Base-by-base conservation (phyloP, 2,797 vertebrate genomes). In the Serranus cabrilla region DNA sequence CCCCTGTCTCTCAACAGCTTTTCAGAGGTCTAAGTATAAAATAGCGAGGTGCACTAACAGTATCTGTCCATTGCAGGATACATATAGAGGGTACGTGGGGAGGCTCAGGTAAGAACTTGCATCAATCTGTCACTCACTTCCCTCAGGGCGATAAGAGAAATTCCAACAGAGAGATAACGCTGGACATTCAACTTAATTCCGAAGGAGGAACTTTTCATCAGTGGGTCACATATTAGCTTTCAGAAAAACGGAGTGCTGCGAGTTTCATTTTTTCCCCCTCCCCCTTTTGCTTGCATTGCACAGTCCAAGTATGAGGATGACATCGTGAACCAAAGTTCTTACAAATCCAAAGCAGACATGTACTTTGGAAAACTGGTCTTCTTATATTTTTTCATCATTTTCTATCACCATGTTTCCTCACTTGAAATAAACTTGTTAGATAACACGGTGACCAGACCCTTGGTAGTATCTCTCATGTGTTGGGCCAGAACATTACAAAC, bases 1-100 rank as follows among this genome's bases (percentile, higher is more conserved):
- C 91, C 83, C 87, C 85, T 62, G 82, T 97, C 97, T 95, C 91
- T 98, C 97, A 97, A 93, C 96, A 95, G 96, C 96, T 94, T 94
- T 96, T 96, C 94, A 96, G 94, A 90, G 89, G 84, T 82, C 95
- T 95, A 95, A 94, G 93, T 94, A 95, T 94, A 95, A 96, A 96
- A 94, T 93, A 85, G 92, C 87, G 77, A 92, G 92, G 87, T 90
- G 91, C 86, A 91, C 92, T 92, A 94, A 94, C 93, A 95, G 92
- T 94, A 96, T 96, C 96, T 96, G 86, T 96, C 95, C 92, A 74
- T 94, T 91, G 92, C 94, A 96, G 95, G 94, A 96, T 95, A 92
- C 92, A 90, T 87, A 92, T 87, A 89, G 91, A 92, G 92, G 94
- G 93, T 76, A 93, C 90, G 92, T 91, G 86, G 92, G 90, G 91